Percentiles rank a stretch among this genome's conserved stretches.
phyloP scores from a whole-genome alignment of 2,113 vertebrate species.

The Percina caprodes region DNA sequence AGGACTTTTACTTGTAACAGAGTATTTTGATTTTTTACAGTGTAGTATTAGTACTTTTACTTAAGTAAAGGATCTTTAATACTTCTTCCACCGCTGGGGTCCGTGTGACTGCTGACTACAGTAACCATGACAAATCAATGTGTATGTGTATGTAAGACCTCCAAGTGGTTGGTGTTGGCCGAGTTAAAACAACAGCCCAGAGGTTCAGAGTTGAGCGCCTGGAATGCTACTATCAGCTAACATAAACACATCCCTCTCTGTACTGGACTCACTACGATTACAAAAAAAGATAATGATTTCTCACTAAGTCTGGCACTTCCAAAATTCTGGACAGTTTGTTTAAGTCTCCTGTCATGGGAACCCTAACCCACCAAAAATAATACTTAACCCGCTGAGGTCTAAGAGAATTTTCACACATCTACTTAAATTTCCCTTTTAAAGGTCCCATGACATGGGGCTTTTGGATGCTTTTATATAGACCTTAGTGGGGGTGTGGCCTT shows the following conservation, averaged over 20 bases:
- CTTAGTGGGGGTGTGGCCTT: no score
- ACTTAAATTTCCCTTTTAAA: no score
- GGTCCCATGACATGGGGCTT: no score
- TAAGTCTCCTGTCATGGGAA: not conserved
- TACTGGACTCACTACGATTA: not conserved
- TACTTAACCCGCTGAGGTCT: no score
- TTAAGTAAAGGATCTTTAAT: no score
- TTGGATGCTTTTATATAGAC: no score
- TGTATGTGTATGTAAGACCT: conserved; percentile 20
- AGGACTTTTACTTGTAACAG: no score
- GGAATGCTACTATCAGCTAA: not conserved
- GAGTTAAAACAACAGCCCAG: not conserved
- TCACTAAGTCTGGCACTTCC: not conserved
- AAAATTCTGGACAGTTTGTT: not conserved
- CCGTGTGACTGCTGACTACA: conserved; percentile 26
- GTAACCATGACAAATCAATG: conserved; percentile 36
- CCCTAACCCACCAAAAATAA: not conserved
- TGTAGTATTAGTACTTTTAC: no score
- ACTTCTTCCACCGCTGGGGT: not conserved
- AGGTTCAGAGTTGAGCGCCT: not conserved
- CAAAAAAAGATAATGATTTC: no score
- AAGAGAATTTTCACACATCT: no score
- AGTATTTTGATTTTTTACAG: no score
- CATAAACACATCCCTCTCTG: not conserved
- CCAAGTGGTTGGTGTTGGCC: not conserved